Evolutionary conservation across 2,113 vertebrate species (phyloP).

Genomic region (Antechinus flavipes): DNA sequence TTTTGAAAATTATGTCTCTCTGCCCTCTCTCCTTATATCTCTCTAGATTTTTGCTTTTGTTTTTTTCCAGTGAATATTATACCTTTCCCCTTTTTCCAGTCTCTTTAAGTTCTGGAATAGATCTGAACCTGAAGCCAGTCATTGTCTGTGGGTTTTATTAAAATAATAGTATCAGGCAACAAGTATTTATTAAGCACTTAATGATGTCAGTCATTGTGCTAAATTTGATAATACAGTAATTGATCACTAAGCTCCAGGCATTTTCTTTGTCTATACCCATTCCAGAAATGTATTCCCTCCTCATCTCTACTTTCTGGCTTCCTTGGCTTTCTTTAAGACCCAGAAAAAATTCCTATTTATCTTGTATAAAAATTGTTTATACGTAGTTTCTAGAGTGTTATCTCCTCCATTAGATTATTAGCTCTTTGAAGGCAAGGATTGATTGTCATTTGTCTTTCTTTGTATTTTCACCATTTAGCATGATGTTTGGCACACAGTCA

Average conservation of each 20-base stretch:
- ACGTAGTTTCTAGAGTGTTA: neutral
- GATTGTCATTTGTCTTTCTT: neutral
- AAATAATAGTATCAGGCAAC: neutral
- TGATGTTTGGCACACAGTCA: neutral
- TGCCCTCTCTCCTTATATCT: neutral
- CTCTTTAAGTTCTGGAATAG: neutral
- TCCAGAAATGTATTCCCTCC: neutral
- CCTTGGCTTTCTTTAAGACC: neutral
- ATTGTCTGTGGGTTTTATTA: neutral
- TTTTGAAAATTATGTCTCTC: neutral
- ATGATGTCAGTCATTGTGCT: neutral
- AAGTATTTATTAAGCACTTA: neutral
- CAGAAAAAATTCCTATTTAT: neutral
- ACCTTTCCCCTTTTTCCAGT: neutral
- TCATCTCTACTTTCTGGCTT: neutral
- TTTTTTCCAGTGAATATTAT: neutral
- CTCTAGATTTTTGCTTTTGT: neutral
- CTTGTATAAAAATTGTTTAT: neutral
- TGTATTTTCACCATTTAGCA: neutral
- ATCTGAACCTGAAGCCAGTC: neutral
- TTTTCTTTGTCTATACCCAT: neutral
- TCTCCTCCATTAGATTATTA: neutral
- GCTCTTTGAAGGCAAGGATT: neutral
- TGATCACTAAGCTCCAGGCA: neutral
- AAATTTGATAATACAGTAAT: neutral